Conservation (phyloP, 2,888 invertebrate species). For the Tenthredo livida region DNA sequence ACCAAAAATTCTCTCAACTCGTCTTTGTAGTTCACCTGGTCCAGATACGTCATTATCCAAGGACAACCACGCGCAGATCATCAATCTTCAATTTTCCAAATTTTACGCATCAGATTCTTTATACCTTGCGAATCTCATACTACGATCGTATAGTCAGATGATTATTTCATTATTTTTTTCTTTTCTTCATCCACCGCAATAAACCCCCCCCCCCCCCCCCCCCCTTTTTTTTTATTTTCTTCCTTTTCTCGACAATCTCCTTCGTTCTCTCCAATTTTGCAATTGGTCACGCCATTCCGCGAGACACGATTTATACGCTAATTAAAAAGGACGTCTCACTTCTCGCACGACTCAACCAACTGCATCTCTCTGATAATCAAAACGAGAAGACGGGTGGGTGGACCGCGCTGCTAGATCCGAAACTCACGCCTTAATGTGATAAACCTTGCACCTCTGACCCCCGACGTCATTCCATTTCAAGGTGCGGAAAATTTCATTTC, state of each 20-base stretch:
- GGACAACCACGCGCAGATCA: conserved; percentile 41
- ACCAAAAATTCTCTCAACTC: conserved; percentile 37
- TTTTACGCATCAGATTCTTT: conserved; percentile 41
- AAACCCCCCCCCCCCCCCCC: neutral
- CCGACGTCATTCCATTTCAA: neutral
- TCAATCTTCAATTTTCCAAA: conserved; percentile 47
- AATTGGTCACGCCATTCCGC: conserved; percentile 56
- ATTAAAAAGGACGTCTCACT: conserved; percentile 64
- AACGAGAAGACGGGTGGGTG: neutral
- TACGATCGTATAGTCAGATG: neutral
- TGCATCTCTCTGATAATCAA: conserved; percentile 28
- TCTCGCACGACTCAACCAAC: conserved; percentile 38
- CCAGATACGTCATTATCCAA: conserved; percentile 46
- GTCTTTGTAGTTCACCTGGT: conserved; percentile 46
- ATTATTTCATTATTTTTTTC: neutral
- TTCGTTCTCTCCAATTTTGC: conserved; percentile 41
- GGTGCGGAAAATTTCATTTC: conserved; percentile 23
- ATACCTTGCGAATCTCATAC: neutral
- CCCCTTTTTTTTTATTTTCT: neutral
- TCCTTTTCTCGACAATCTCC: conserved; percentile 17
- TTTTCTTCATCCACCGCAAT: neutral
- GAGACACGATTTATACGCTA: conserved; percentile 66
- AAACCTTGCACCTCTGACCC: conserved; percentile 39
- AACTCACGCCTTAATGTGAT: neutral
- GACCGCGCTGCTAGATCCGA: neutral